Base-by-base conservation (phyloP, 2,888 invertebrate genomes). In the Leucophenga maculata region DNA sequence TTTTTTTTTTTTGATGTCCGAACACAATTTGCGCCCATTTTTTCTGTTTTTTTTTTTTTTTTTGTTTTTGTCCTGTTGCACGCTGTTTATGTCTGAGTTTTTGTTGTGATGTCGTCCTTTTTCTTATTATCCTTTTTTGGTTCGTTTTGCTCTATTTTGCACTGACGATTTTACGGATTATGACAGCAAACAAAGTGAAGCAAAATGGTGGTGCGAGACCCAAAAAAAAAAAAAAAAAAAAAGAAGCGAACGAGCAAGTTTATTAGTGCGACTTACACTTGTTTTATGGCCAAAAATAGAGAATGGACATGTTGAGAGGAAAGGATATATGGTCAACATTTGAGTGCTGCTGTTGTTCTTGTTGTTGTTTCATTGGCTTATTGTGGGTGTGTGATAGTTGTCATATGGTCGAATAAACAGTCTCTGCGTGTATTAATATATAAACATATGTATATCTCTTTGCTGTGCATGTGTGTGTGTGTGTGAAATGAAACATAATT, bases 121-220 rank as follows among this genome's bases (percentile, higher is more conserved):
- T 31, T 31, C 31, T 59, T 32, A 6, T 55, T 20, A 22, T 26
- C 14, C 59, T 59, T 16, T 59, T 79, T 77, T 76, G 73, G 71
- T 77, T 76, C 39, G 83, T 75, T 80, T 77, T 82, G 83, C 78
- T 80, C 22, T 59, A 22, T 59, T 55, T 55, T 55, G 13, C 8
- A 8, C 83, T 77, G 83, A 82, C 80, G 80, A 83, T 83, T 80
- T 83, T 78, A 83, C 80, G 83, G 80, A 82, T 80, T 83, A 83
- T 82, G 77, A 77, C 78, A 59, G 59, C 32, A 31, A 59, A 31
- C 59, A 59, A 59, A 59, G 16, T 31, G 77, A 66, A 44, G 54
- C 50, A 50, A 50, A n/a, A 13, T 18, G 13, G n/a, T 50, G 6
- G n/a, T 50, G 6, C 13, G 50, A 57, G 14, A 52, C 32, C 18